Evolutionary conservation across 2,113 vertebrate species (phyloP).

Genomic region (Myotis yumanensis): DNA sequence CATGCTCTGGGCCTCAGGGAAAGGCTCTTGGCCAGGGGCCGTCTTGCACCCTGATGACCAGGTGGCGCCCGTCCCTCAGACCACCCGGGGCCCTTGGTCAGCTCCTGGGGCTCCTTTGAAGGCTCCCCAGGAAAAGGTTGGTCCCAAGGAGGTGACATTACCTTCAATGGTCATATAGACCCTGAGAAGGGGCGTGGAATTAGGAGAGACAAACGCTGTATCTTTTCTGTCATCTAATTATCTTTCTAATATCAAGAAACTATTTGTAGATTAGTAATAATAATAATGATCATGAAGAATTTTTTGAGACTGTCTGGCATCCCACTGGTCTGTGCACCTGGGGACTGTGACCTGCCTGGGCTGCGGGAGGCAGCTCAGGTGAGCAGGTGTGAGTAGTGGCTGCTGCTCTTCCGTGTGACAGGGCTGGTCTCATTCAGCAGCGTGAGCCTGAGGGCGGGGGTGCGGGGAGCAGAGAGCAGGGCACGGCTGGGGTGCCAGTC

Average conservation of each 20-base stretch:
- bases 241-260: background rate
- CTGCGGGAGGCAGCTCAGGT: background rate
- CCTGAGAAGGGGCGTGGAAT: background rate
- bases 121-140: too few species aligned
- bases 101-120: background rate
- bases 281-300: too few species aligned
- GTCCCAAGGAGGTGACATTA: background rate
- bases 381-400: background rate
- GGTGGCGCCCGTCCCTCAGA: background rate
- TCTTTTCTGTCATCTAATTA: background rate
- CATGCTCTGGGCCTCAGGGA: accelerated
- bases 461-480: too few species aligned
- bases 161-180: too few species aligned
- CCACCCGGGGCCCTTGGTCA: accelerated
- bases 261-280: background rate
- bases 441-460: too few species aligned
- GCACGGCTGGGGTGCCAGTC: too few species aligned
- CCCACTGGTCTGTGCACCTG: background rate
- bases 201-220: background rate
- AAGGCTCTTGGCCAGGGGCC: background rate
- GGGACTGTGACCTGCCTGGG: background rate
- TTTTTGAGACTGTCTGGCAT: background rate
- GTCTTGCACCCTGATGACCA: background rate
- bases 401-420: background rate
- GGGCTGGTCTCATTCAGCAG: background rate